Evolutionary conservation across 2,888 invertebrate species (phyloP), one percentile per base, ranked within the genome.

Genomic region (Cyrtodaria siliqua): DNA sequence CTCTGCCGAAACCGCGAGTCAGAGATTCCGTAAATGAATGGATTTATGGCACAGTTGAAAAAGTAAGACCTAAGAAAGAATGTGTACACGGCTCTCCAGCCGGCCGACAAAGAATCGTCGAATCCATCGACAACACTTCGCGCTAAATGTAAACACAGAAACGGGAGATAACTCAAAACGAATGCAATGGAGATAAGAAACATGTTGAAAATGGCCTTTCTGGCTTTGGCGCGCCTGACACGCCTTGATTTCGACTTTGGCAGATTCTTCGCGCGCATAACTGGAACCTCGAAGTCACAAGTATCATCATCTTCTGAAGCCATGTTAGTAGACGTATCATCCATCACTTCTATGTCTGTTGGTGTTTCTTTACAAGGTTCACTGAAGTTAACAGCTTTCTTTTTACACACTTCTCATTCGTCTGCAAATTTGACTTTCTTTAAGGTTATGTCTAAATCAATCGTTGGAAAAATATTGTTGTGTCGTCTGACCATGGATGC

Each of bases 1-100:
- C 64, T 76, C 4, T 50, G 57, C 26, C 82, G 63, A 44, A 86
- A 85, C 24, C 78, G 60, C 3, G 68, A 50, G 52, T 83, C 85
- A 42, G 80, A 82, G 42, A 87, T 79, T 24, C 83, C 79, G 75
- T 89, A 88, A 24, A 88, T 85, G 26, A 88, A 61, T 0, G 87
- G 87, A 55, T 87, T 87, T 4, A 85, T 69, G 2, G 86, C 84
- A 62, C 86, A 82, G 64, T 85, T 84, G 9, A 86, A 27, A 40
- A 84, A 86, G 42, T 85, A 86, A 1, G 83, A 85, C 6, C 86
- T 56, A 57, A 86, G 53, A 40, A 84, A 84, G 60, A 86, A 80
- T 14, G 75, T 75, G 49, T 85, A 85, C 9, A 72, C 76, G 0
- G 77, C 79, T 23, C 68, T 75, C n/a, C 44, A 67, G 1, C 42